A percentile compares a stretch with the other conserved stretches of the same genome.
Evolutionary conservation across 2,113 vertebrate species (phyloP).

Genomic region (Thunnus maccoyii): DNA sequence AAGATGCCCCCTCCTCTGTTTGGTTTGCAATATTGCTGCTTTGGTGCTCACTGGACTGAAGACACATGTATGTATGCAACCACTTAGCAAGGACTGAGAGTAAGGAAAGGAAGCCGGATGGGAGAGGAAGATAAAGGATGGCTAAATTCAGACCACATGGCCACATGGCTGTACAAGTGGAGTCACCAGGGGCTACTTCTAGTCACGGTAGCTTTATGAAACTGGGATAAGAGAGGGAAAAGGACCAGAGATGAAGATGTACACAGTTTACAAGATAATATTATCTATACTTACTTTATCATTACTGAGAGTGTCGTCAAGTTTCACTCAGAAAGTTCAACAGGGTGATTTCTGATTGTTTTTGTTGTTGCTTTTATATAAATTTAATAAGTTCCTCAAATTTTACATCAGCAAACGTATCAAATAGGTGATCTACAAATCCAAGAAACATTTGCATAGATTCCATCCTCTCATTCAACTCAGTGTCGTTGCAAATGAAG

Average conservation of each 20-base stretch:
- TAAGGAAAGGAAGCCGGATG: slow-evolving; percentile 79
- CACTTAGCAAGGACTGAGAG: slow-evolving; percentile 71
- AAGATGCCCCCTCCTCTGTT: not conserved
- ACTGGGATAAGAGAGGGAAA: slow-evolving; percentile 22
- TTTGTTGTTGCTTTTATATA: not conserved
- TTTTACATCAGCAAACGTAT: too few species aligned
- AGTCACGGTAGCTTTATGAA: slow-evolving; percentile 74
- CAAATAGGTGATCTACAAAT: not conserved
- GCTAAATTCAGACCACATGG: slow-evolving; percentile 84
- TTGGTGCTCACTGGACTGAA: slow-evolving; percentile 43
- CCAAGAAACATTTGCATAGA: not conserved
- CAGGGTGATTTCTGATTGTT: not conserved
- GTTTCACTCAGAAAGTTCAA: not conserved
- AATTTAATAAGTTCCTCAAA: not conserved
- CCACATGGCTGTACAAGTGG: slow-evolving; percentile 63
- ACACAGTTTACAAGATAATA: not conserved
- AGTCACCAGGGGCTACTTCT: slow-evolving; percentile 77
- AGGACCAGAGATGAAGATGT: slow-evolving; percentile 28
- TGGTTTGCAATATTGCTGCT: slow-evolving; percentile 12
- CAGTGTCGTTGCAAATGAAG: not conserved
- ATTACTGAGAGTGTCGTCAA: not conserved
- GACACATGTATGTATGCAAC: slow-evolving; percentile 70
- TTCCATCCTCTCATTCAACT: not conserved
- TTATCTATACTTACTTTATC: slow-evolving; percentile 14
- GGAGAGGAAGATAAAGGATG: slow-evolving; percentile 76